A percentile compares a stretch with the other conserved stretches of the same genome.
phyloP scores from a whole-genome alignment of 2,888 invertebrate species.

The Thymelicus sylvestris region DNA sequence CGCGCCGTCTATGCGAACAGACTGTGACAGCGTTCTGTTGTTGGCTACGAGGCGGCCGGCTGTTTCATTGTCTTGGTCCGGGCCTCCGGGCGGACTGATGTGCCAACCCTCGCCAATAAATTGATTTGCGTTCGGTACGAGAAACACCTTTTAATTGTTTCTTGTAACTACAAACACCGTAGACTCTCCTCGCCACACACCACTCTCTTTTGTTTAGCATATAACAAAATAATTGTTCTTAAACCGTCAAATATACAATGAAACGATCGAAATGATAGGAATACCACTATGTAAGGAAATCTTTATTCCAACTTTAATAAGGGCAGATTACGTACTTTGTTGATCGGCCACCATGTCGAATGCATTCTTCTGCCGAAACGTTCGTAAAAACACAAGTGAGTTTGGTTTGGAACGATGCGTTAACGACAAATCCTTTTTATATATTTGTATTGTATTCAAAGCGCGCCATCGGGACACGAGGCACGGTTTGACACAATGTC shows the following conservation, averaged over 20 bases:
- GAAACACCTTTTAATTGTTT: neutral
- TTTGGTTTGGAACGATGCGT: slow-evolving; percentile 17
- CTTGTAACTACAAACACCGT: too few species aligned
- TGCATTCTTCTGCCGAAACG: slow-evolving; percentile 25
- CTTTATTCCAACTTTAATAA: slow-evolving; percentile 16
- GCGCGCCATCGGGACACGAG: slow-evolving; percentile 21
- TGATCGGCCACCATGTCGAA: slow-evolving; percentile 21
- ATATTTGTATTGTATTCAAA: slow-evolving; percentile 34
- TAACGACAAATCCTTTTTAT: slow-evolving; percentile 24
- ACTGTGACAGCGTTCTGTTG: slow-evolving; percentile 23
- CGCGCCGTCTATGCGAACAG: slow-evolving; percentile 43
- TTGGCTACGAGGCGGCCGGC: neutral
- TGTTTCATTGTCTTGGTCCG: slow-evolving; percentile 3
- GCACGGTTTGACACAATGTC: slow-evolving; percentile 35
- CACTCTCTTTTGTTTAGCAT: neutral
- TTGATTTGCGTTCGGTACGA: neutral
- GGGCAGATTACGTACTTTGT: slow-evolving; percentile 27
- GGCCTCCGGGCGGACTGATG: neutral
- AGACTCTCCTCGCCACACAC: too few species aligned
- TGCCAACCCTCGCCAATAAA: neutral
- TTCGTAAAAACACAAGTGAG: slow-evolving; percentile 20
- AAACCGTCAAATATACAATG: neutral
- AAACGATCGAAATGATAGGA: neutral
- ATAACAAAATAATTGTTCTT: neutral
- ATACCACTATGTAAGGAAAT: slow-evolving; percentile 3